A percentile compares a stretch with the other conserved stretches of the same genome.
Evolutionary conservation across 2,888 invertebrate species (phyloP).

Genomic region (Tinea trinotella): DNA sequence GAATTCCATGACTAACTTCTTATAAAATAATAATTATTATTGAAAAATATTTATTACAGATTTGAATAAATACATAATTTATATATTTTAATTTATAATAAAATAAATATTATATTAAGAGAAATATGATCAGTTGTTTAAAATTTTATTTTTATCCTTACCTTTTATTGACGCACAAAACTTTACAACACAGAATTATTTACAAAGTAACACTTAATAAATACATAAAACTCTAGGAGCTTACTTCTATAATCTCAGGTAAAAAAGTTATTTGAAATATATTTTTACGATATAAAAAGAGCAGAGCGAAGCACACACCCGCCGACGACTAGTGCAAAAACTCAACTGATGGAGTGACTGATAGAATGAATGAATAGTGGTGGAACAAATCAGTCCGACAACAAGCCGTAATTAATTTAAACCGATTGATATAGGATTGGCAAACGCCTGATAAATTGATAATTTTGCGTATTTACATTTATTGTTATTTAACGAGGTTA

Average conservation of each 20-base stretch:
- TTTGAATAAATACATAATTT: background rate
- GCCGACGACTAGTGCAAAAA: constrained; percentile 59
- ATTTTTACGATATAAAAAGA: background rate
- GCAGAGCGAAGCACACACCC: constrained; percentile 41
- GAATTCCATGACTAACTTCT: background rate
- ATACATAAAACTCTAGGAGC: background rate
- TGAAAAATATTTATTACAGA: too few species aligned
- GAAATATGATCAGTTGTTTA: background rate
- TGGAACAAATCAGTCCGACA: background rate
- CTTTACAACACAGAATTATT: background rate
- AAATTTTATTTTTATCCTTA: background rate
- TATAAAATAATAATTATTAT: background rate
- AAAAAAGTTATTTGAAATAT: background rate
- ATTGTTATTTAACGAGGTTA: too few species aligned
- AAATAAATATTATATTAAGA: background rate
- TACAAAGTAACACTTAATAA: constrained; percentile 6
- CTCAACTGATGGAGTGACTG: constrained; percentile 48
- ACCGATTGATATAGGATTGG: too few species aligned
- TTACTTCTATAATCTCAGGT: background rate
- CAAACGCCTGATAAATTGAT: background rate
- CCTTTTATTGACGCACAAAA: background rate
- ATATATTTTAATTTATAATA: background rate
- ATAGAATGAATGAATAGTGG: background rate
- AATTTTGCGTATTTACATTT: too few species aligned
- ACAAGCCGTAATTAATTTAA: background rate